Evolutionary conservation across 2,888 invertebrate genomes (phyloP).

Genomic region (Marronus borbonicus): DNA sequence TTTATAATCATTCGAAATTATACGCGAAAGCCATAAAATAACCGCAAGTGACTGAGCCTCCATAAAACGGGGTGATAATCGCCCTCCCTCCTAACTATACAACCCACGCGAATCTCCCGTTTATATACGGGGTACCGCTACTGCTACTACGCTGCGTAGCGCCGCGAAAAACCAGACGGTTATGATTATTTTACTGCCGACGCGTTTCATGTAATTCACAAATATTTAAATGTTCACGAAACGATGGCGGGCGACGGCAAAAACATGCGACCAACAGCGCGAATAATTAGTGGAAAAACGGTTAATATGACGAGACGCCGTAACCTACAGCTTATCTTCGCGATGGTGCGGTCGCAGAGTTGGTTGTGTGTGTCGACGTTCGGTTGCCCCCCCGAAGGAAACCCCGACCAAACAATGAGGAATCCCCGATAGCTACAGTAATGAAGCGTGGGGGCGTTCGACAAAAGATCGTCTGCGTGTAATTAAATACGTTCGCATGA

Average conservation of each 20-base stretch:
- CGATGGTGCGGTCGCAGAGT: conserved; percentile 18
- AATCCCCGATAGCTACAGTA: conserved; percentile 21
- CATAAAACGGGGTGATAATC: conserved; percentile 55
- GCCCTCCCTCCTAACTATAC: not conserved
- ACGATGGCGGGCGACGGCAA: conserved; percentile 10
- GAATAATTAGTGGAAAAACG: conserved; percentile 39
- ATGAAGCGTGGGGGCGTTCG: conserved; percentile 3
- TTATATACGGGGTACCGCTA: not conserved
- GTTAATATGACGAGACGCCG: conserved; percentile 9
- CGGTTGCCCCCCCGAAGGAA: conserved; percentile 17
- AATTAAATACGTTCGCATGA: conserved; percentile 35
- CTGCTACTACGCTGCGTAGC: not conserved
- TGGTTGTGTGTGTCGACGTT: conserved; percentile 4
- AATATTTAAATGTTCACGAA: conserved; percentile 43
- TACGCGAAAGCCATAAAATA: conserved; percentile 54
- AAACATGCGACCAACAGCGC: conserved; percentile 41
- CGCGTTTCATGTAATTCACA: conserved; percentile 42
- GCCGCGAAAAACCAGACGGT: conserved; percentile 42
- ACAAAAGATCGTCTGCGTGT: conserved; percentile 27
- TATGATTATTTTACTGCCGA: conserved; percentile 50
- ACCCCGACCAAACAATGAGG: conserved; percentile 31
- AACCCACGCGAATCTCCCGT: conserved; percentile 5
- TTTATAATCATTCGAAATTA: conserved; percentile 58
- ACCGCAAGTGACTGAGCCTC: conserved; percentile 55
- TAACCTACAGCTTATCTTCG: conserved; percentile 8